A percentile compares a stretch with the other conserved stretches of the same genome.
Evolutionary conservation across 2,113 vertebrate genomes (phyloP).

Genomic region (Silurus asotus): DNA sequence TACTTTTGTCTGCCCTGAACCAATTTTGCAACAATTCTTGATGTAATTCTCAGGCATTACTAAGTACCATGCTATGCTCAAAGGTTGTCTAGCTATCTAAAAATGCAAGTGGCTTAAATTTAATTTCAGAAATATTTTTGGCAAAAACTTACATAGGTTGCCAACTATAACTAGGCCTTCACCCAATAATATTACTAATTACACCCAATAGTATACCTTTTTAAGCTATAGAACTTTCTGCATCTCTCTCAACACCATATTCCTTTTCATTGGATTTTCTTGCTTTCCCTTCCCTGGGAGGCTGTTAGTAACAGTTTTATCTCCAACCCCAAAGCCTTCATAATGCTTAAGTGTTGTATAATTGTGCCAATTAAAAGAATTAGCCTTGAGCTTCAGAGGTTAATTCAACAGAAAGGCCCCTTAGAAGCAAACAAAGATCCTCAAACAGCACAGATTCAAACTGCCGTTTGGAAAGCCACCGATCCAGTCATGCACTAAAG

Average conservation of each 20-base stretch:
- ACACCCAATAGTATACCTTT: background rate
- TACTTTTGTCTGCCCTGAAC: background rate
- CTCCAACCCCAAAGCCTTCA: background rate
- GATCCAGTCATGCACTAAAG: constrained; percentile 32
- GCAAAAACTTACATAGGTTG: background rate
- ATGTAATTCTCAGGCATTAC: background rate
- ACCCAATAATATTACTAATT: background rate
- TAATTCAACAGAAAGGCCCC: constrained; percentile 16
- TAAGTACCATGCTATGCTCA: background rate
- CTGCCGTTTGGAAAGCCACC: constrained; percentile 10
- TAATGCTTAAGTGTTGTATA: constrained; percentile 40
- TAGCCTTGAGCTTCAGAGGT: constrained; percentile 23
- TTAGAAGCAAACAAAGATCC: background rate
- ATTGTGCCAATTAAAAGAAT: constrained; percentile 43
- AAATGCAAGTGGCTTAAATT: background rate
- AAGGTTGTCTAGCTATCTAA: background rate
- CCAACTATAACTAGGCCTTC: background rate
- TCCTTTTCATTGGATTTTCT: background rate
- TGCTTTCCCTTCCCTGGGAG: background rate
- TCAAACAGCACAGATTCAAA: constrained; percentile 15
- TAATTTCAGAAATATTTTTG: background rate
- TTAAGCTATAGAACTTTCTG: background rate
- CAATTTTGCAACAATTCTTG: background rate
- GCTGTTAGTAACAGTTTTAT: background rate
- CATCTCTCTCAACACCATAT: background rate